phyloP scores from a whole-genome alignment of 2,113 vertebrate genomes.

The Collichthys lucidus region DNA sequence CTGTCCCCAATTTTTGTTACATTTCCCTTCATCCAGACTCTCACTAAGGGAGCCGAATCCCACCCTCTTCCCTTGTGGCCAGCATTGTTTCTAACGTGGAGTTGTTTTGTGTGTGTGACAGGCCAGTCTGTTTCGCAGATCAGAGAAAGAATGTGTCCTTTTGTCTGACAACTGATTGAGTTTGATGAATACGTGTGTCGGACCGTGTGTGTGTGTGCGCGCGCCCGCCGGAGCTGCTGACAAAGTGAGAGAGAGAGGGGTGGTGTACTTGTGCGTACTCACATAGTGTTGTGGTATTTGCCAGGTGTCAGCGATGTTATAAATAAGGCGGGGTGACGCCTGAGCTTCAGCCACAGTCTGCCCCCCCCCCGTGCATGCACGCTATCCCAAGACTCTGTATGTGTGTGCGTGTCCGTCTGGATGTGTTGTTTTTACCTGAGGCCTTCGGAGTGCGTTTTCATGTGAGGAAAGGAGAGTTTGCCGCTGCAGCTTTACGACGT shows the following conservation, averaged over 20 bases:
- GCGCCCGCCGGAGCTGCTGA: constrained; percentile 33
- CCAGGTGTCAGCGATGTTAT: constrained; percentile 75
- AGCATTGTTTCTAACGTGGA: background rate
- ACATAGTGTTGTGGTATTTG: constrained; percentile 81
- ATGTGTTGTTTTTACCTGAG: constrained; percentile 23
- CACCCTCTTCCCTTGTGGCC: background rate
- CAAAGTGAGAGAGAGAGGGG: constrained; percentile 37
- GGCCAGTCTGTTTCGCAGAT: constrained; percentile 28
- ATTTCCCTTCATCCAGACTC: background rate
- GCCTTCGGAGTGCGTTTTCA: constrained; percentile 10
- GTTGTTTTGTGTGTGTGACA: constrained; percentile 16
- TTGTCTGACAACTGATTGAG: constrained; percentile 18
- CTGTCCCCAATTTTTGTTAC: background rate
- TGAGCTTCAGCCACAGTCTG: constrained; percentile 45
- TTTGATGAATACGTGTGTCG: constrained; percentile 41
- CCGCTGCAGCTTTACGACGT: constrained; percentile 26
- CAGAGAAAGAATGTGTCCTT: constrained; percentile 24
- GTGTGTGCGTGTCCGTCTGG: constrained; percentile 3
- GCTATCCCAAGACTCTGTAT: background rate
- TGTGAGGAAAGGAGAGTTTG: background rate
- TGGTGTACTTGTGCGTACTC: constrained; percentile 56
- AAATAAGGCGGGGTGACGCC: constrained; percentile 66
- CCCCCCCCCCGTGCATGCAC: background rate
- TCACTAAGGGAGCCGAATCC: background rate
- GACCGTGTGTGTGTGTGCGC: constrained; percentile 22